Evolutionary conservation across 2,797 vertebrate genomes (phyloP).

Genomic region (Alosa sapidissima): DNA sequence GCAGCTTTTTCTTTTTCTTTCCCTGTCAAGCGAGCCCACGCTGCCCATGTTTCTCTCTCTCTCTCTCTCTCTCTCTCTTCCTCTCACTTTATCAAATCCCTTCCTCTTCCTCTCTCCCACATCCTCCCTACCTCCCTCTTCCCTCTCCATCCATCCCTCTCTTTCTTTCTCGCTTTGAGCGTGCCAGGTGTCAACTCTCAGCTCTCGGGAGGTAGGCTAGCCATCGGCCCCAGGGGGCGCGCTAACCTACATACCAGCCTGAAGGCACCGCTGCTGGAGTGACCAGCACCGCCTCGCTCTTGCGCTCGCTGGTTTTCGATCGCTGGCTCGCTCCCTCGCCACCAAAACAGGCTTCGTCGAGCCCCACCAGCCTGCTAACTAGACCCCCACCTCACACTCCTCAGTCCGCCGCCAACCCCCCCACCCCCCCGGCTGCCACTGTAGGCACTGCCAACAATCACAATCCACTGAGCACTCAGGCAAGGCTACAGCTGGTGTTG

Average conservation of each 20-base stretch:
- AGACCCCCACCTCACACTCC: background rate
- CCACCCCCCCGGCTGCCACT: background rate
- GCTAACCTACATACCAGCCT: constrained; percentile 29
- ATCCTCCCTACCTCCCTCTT: background rate
- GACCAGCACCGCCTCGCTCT: background rate
- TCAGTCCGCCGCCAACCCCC: background rate
- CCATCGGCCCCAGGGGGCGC: constrained; percentile 15
- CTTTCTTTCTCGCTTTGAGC: background rate
- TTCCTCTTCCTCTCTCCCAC: background rate
- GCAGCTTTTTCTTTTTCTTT: constrained; percentile 49
- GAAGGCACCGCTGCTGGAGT: background rate
- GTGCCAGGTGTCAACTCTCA: constrained; percentile 15
- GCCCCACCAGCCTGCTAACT: background rate
- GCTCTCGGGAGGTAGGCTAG: constrained; percentile 20
- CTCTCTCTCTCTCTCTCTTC: constrained; percentile 28
- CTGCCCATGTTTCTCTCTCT: constrained; percentile 32
- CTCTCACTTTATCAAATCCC: constrained; percentile 28
- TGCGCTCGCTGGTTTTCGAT: background rate
- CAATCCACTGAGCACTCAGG: background rate
- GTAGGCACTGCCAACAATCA: background rate
- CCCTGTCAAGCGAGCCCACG: constrained; percentile 39
- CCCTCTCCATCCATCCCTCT: background rate
- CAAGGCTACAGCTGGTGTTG: background rate
- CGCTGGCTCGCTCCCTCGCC: background rate
- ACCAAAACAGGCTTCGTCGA: background rate